These are phyloP conservation scores for rabbit (Oryctolagus cuniculus) DNA, from an alignment of 2,113 vertebrate genomes.

Conservation along the genomic window DNA sequence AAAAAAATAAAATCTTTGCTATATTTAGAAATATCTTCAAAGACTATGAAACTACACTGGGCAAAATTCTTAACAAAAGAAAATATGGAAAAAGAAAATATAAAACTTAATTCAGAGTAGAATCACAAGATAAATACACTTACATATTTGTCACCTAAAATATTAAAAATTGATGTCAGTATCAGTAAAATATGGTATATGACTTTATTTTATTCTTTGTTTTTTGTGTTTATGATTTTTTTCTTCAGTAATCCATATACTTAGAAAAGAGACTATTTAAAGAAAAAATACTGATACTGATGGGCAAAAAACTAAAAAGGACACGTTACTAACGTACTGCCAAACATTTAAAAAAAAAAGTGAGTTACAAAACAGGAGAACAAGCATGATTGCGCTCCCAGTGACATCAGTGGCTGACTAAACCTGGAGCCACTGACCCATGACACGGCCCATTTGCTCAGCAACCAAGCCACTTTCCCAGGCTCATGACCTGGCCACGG, in stretches of 20 bases:
- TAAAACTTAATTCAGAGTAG: neutral
- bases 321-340: neutral
- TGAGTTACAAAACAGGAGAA: neutral
- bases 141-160: constrained; percentile 24
- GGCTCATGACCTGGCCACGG: neutral
- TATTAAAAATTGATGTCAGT: neutral
- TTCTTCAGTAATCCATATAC: neutral
- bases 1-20: neutral
- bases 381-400: neutral
- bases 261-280: constrained; percentile 16
- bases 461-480: constrained; percentile 33
- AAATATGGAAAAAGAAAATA: neutral
- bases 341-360: neutral
- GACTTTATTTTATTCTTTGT: neutral
- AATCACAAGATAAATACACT: neutral
- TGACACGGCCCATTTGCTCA: neutral
- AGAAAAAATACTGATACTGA: neutral
- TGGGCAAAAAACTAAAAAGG: constrained; percentile 18
- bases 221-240: constrained; percentile 24
- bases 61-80: neutral
- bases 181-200: neutral
- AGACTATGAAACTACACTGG: neutral
- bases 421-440: constrained; percentile 45
- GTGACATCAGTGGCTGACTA: neutral
- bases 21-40: constrained; percentile 46